Evolutionary conservation across 2,888 invertebrate species (phyloP).

Genomic region (Podotricha telesiphe): DNA sequence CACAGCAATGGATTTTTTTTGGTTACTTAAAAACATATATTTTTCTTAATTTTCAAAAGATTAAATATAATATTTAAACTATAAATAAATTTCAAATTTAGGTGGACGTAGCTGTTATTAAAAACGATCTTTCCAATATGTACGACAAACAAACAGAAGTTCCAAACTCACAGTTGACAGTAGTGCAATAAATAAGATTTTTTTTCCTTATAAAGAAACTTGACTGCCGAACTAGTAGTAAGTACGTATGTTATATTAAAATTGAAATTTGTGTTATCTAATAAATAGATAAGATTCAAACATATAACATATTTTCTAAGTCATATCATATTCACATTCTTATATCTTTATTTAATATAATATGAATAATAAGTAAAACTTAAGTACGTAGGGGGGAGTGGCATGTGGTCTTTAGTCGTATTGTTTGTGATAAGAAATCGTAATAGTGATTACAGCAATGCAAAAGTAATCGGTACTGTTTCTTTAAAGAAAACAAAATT

Average conservation of each 20-base stretch:
- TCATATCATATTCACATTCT: neutral
- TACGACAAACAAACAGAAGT: too few species aligned
- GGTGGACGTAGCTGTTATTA: too few species aligned
- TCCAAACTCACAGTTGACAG: too few species aligned
- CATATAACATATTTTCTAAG: neutral
- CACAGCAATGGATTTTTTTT: too few species aligned
- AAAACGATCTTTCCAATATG: too few species aligned
- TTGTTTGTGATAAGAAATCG: constrained; percentile 3
- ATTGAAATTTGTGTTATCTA: constrained; percentile 5
- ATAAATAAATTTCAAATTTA: too few species aligned
- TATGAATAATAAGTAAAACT: neutral
- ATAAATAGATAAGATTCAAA: neutral
- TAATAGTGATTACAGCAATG: neutral
- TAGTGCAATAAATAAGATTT: too few species aligned
- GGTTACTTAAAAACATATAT: too few species aligned
- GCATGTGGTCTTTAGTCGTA: constrained; percentile 6
- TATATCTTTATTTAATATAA: neutral
- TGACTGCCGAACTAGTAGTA: neutral
- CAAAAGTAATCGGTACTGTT: neutral
- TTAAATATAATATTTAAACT: too few species aligned
- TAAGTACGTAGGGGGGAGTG: neutral
- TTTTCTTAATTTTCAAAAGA: too few species aligned
- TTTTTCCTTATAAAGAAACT: neutral
- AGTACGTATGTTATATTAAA: neutral
- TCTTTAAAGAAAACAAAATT: neutral